Base-by-base conservation (phyloP, 2,113 vertebrate species). In the Todiramphus chloris region DNA sequence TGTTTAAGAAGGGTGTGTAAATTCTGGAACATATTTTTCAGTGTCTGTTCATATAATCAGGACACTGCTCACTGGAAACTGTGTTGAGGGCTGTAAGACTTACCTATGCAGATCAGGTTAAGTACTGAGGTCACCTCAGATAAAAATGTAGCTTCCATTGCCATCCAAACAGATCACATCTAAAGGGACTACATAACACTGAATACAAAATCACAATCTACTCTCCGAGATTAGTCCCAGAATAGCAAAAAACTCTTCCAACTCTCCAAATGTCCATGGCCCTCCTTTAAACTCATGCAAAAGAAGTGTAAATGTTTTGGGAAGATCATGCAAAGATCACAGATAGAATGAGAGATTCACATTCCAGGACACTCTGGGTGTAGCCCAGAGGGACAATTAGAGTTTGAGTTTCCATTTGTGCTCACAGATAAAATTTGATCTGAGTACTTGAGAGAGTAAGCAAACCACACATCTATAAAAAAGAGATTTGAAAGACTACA, bases 1-100 rank as follows among this genome's bases (percentile, higher is more conserved):
- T 89, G 67, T 60, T 97, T 94, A 93, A 87, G 67, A 84, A 89
- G 89, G 92, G 92, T 35, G 80, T 96, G 92, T 93, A 82, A 94
- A 87, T 69, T 62, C 7, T 62, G 70, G 76, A 84, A 69, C 19
- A 1, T 30, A 48, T 41, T 80, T 94, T 91, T 83, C 55, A 79
- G 48, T 43, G 69, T 33, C 66, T 79, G 15, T 91, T 69, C 53
- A 1, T 27, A 31, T 66, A 44, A 87, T 50, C 63, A 44, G 70
- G 31, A 79, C 11, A 2, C 7, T 73, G 56, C 59, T 90, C 41
- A 80, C 4, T 59, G 63, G 44, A 73, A 94, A 66, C 8, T 33
- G 30, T 5, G 10, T 1, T 68, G 74, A 82, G 51, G 17, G 39
- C 43, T 82, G 23, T 19, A 51, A 66, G 58, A 27, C 18, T 43